Evolutionary conservation across 2,888 invertebrate genomes (phyloP), one percentile per base, ranked within the genome.

Genomic region (Sclerodermus sp.): DNA sequence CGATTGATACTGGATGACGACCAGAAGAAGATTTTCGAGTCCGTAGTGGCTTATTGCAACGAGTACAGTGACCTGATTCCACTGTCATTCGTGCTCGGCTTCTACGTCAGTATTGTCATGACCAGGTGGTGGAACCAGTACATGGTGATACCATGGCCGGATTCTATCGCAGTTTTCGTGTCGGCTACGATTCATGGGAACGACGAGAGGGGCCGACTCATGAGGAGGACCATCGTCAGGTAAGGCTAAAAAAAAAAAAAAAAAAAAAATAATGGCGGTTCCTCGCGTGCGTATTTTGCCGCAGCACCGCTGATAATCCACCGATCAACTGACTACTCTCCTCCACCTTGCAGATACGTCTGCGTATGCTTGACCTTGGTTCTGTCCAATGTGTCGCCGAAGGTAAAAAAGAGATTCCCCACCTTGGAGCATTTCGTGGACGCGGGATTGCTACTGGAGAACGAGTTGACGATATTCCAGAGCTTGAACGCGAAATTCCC

Each of bases 41-140:
- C 85, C 55, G 82, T 95, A 45, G 90, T 89, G 2, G 84, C 85
- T 58, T 94, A 95, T 79, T 96, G 95, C 80, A 87, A 88, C 71
- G 87, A 86, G 62, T 93, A 91, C 79, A 90, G 89, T 64, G 89
- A 89, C 79, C 84, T 93, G 64, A 95, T 96, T 67, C 96, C 96
- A 12, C 79, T 96, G 59, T 93, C 95, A 4, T 96, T 96, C 78
- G 93, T 96, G 52, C 83, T 96, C 64, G 95, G 96, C 64, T 96
- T 96, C 82, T 96, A 95, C 80, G 94, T 96, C 45, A 88, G 90
- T 6, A 87, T 95, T 61, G 93, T 96, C 43, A 93, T 95, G 87
- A 90, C 89, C 50, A 84, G 96, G 67, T 96, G 95, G 95, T 85
- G 84, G 84, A 80, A 81, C 67, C 84, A 84, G 70, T 85, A 83